Conservation (phyloP, 2,113 vertebrate species). For the Callipepla californica region DNA sequence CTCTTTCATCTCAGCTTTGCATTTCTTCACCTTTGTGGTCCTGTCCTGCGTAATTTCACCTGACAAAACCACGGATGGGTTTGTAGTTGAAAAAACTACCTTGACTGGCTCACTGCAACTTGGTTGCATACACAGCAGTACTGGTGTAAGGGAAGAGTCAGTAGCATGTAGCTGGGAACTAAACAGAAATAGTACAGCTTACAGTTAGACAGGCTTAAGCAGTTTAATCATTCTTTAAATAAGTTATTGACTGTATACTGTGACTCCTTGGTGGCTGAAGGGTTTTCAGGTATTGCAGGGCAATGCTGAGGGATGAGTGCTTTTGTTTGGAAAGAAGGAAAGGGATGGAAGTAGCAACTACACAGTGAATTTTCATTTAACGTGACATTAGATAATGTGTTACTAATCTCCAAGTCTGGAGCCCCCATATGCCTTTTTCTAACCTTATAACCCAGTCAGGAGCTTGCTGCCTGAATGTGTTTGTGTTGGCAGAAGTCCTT, state of each 20-base stretch:
- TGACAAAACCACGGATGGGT: not conserved
- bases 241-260: not conserved
- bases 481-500: not conserved
- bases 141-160: not conserved
- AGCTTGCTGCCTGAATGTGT: not conserved
- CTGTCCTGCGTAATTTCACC: not conserved
- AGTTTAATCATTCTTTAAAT: not conserved
- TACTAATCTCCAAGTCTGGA: not conserved
- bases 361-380: not conserved
- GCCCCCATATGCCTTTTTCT: not conserved
- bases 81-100: not conserved
- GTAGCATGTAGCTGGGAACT: not conserved
- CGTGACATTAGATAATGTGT: not conserved
- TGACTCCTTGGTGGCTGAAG: not conserved
- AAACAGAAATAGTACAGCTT: not conserved
- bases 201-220: not conserved
- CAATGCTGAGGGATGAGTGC: not conserved
- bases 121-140: not conserved
- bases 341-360: not conserved
- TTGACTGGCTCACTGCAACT: not conserved
- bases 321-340: rapidly evolving
- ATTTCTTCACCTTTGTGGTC: not conserved
- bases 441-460: not conserved
- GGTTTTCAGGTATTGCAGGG: not conserved
- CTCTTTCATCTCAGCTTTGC: not conserved